A percentile compares a stretch with the other conserved stretches of the same genome.
Conservation (phyloP, 2,113 vertebrate species). For the Miniopterus natalensis region DNA sequence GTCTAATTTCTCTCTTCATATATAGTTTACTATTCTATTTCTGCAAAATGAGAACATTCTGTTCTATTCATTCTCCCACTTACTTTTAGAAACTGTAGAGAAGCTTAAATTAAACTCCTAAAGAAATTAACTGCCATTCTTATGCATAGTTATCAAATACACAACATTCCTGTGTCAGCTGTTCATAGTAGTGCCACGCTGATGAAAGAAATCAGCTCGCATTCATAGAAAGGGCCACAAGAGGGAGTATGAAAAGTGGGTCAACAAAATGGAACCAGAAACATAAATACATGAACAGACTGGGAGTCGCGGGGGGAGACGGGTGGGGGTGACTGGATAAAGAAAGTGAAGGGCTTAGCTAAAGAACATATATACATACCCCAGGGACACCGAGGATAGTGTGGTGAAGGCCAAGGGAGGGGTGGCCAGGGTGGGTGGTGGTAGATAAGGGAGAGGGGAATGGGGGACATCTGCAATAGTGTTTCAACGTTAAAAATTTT, state of each 20-base stretch:
- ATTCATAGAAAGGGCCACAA: constrained; percentile 37
- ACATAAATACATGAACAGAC: not conserved
- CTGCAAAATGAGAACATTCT: constrained; percentile 75
- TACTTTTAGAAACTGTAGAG: constrained; percentile 75
- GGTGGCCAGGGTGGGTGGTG: not conserved
- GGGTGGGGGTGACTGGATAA: not conserved
- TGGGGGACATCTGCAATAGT: not conserved
- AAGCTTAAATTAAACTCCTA: constrained; percentile 77
- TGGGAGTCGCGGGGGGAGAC: not conserved
- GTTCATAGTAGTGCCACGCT: constrained; percentile 29
- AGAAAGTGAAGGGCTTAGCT: not conserved
- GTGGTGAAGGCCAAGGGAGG: not conserved
- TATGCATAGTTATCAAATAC: constrained; percentile 66
- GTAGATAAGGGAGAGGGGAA: not conserved
- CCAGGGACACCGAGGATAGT: not conserved
- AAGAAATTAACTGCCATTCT: constrained; percentile 74
- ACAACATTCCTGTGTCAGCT: constrained; percentile 18
- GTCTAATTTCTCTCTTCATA: constrained; percentile 76
- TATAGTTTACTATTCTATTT: constrained; percentile 79
- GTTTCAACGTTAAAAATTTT: not conserved
- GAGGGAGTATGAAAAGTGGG: not conserved
- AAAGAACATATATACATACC: not conserved
- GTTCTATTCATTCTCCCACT: constrained; percentile 68
- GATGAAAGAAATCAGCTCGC: constrained; percentile 22
- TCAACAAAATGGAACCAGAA: not conserved